Percentiles rank a stretch among this genome's conserved stretches.
Conservation (phyloP, 1,140 invertebrate species). For the Drosophila pruinosa region DNA sequence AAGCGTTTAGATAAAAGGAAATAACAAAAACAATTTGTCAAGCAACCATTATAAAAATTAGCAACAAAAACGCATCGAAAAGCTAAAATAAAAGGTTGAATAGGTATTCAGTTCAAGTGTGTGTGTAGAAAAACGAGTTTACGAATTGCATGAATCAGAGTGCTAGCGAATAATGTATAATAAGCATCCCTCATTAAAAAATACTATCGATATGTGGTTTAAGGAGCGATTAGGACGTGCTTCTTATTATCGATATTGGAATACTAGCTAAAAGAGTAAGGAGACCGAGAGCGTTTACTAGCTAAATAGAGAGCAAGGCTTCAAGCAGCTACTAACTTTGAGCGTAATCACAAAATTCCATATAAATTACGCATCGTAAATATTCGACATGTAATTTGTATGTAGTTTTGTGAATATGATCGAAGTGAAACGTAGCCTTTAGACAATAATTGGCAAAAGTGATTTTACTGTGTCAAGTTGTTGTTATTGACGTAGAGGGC, state of each 20-base stretch:
- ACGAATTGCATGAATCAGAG: slow-evolving; percentile 46
- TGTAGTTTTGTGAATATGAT: too few relatives aligned
- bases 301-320: slow-evolving; percentile 34
- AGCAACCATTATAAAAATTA: slow-evolving; percentile 49
- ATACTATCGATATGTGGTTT: slow-evolving; percentile 37
- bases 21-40: slow-evolving; percentile 23
- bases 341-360: too few relatives aligned
- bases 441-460: slow-evolving; percentile 15
- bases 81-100: slow-evolving; percentile 44
- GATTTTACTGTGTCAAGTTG: slow-evolving; percentile 16
- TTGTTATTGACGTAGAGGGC: neutral
- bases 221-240: slow-evolving; percentile 30
- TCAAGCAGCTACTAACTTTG: too few relatives aligned
- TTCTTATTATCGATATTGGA: slow-evolving; percentile 28
- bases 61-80: slow-evolving; percentile 10
- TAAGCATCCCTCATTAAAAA: too few relatives aligned
- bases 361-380: too few relatives aligned
- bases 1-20: slow-evolving; percentile 4
- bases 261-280: slow-evolving; percentile 22
- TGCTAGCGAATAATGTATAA: slow-evolving; percentile 61
- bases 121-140: slow-evolving; percentile 5
- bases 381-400: too few relatives aligned
- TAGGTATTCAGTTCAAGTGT: slow-evolving; percentile 18
- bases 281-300: slow-evolving; percentile 19
- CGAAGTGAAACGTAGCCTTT: too few relatives aligned